A percentile compares a stretch with the other conserved stretches of the same genome.
Evolutionary conservation across 2,888 invertebrate genomes (phyloP).

Genomic region (Helleia helle): DNA sequence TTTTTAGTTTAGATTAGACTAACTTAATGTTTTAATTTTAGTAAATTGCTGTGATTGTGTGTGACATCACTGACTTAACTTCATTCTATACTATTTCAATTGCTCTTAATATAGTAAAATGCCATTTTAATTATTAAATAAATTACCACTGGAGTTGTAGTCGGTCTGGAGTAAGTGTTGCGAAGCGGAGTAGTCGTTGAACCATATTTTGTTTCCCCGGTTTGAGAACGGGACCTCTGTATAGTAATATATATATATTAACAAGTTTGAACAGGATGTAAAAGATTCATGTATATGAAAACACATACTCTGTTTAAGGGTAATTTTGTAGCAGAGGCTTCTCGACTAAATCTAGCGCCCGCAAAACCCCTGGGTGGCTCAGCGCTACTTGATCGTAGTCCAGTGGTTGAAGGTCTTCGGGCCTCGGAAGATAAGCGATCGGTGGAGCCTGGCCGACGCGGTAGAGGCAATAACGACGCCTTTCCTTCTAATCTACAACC

Average conservation of each 20-base stretch:
- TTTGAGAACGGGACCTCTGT: slow-evolving; percentile 54
- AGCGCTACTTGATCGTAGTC: slow-evolving; percentile 52
- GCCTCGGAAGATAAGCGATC: slow-evolving; percentile 51
- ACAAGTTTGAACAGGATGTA: too few relatives aligned
- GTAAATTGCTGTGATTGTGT: too few relatives aligned
- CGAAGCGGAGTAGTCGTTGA: slow-evolving; percentile 44
- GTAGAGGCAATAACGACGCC: slow-evolving; percentile 52
- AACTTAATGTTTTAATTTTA: too few relatives aligned
- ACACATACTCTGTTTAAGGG: slow-evolving; percentile 39
- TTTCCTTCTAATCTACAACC: slow-evolving; percentile 40
- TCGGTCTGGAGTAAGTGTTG: slow-evolving; percentile 38
- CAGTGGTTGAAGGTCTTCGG: slow-evolving; percentile 40
- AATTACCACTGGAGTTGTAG: slow-evolving; percentile 45
- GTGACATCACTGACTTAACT: too few relatives aligned
- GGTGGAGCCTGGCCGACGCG: slow-evolving; percentile 45
- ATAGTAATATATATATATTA: too few relatives aligned
- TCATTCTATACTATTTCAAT: too few relatives aligned
- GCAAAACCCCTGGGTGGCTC: slow-evolving; percentile 45
- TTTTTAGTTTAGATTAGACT: too few relatives aligned
- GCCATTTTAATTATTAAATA: too few relatives aligned
- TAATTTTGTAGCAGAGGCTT: slow-evolving; percentile 51
- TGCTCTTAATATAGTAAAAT: too few relatives aligned
- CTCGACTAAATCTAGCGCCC: slow-evolving; percentile 44
- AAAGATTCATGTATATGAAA: slow-evolving; percentile 1
- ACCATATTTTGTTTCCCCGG: slow-evolving; percentile 38